Base-by-base conservation (phyloP, 2,113 vertebrate species). In the Syngnathus floridae region DNA sequence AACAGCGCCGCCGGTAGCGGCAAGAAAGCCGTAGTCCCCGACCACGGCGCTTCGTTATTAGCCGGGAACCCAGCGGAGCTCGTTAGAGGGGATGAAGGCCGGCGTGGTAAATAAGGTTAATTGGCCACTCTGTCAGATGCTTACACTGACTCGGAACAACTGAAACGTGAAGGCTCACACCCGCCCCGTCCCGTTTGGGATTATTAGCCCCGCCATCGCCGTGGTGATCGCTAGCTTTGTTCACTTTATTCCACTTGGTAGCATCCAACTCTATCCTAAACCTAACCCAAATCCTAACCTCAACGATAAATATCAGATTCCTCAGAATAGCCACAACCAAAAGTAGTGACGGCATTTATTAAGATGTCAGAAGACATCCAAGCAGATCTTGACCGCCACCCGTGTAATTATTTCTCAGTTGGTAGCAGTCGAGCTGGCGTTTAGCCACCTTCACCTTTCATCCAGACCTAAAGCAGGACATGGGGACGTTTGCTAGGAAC, bases 91-190 rank as follows among this genome's bases (percentile, higher is more conserved):
- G 84, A 83, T 22, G 76, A 79, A 78, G 71, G 71, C 75, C 84
- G 80, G 77, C 6, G 38, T 67, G 58, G 90, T 91, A 92, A 92
- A 91, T 91, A 92, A 92, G 89, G 89, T 90, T 92, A 92, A 92
- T 92, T 91, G 89, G 90, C 73, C 58, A 77, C 89, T 88, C 88
- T 90, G 91, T 90, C 90, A 91, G 78, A 88, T 87, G 88, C 86
- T 73, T 73, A 64, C 66, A 46, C 78, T 90, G 86, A 90, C 86
- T 85, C 36, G 73, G 64, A 81, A 81, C 84, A 80, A 84, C 73
- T 78, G 51, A 65, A 84, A 86, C 82, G 81, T 79, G 74, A 83
- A 69, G 87, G 79, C 63, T 55, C 11, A 59, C 65, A 19, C 56
- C 70, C 46, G 31, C 16, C 41, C 56, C 52, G 67, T 69, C 70